phyloP scores from a whole-genome alignment of 2,888 invertebrate genomes.

The Sphecodes monilicornis region DNA sequence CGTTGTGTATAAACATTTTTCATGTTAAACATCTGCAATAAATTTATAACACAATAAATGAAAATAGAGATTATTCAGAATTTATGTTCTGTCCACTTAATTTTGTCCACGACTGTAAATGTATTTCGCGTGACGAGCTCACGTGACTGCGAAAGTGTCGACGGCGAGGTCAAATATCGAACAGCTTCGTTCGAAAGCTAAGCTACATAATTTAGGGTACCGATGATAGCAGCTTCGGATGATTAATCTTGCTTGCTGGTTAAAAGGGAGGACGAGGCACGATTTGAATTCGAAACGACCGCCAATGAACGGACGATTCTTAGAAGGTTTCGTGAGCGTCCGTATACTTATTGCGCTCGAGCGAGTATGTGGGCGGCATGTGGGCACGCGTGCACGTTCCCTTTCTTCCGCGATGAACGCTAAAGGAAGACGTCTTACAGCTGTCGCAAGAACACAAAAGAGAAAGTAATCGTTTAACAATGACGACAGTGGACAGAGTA shows the following conservation, averaged over 20 bases:
- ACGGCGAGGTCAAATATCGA: neutral
- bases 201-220: neutral
- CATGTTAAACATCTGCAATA: too few relatives aligned
- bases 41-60: too few relatives aligned
- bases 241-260: slow-evolving; percentile 40
- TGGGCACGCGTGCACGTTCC: slow-evolving; percentile 57
- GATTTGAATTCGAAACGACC: slow-evolving; percentile 56
- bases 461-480: slow-evolving; percentile 64
- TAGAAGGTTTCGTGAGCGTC: slow-evolving; percentile 34
- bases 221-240: neutral
- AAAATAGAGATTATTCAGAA: too few relatives aligned
- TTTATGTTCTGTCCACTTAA: too few relatives aligned
- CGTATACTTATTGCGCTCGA: slow-evolving; percentile 49
- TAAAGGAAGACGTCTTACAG: slow-evolving; percentile 50
- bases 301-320: slow-evolving; percentile 43
- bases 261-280: slow-evolving; percentile 26
- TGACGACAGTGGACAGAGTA: slow-evolving; percentile 59
- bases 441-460: slow-evolving; percentile 49
- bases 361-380: slow-evolving; percentile 67
- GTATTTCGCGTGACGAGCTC: neutral
- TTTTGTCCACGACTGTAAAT: too few relatives aligned
- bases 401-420: slow-evolving; percentile 45
- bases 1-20: too few relatives aligned
- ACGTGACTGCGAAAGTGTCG: neutral
- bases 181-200: neutral